A percentile compares a stretch with the other conserved stretches of the same genome.
phyloP scores from a whole-genome alignment of 2,888 invertebrate species.

The Exocentrus adspersus region DNA sequence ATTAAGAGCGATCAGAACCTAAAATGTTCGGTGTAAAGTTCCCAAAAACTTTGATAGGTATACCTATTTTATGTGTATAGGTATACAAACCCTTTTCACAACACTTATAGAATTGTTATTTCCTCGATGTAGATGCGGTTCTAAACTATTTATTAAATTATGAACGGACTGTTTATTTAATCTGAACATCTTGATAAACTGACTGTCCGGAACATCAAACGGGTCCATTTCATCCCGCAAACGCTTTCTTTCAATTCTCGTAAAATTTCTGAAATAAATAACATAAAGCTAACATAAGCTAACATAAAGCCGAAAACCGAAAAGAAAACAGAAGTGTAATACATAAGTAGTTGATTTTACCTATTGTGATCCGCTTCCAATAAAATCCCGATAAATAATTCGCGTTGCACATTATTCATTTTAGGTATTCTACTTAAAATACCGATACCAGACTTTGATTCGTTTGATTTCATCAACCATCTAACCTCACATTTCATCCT shows the following conservation, averaged over 20 bases:
- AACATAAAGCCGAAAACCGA: no score
- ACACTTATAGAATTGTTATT: neutral
- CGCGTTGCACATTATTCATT: no score
- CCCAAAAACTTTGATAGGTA: neutral
- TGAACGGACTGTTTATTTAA: neutral
- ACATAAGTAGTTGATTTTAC: no score
- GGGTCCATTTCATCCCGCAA: neutral
- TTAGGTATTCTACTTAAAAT: no score
- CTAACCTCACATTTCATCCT: no score
- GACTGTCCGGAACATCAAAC: neutral
- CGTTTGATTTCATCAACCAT: no score
- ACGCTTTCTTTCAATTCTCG: neutral
- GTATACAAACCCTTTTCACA: neutral
- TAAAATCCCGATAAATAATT: no score
- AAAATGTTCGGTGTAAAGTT: neutral
- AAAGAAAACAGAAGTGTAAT: no score
- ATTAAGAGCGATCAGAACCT: neutral
- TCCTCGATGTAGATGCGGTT: neutral
- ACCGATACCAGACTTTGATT: no score
- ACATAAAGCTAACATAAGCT: no score
- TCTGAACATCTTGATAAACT: neutral
- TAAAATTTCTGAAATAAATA: neutral
- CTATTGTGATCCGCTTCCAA: no score
- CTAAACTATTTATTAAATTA: neutral
- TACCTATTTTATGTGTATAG: neutral